Conservation (phyloP, 2,797 vertebrate species). For the Myotis vivesi region DNA sequence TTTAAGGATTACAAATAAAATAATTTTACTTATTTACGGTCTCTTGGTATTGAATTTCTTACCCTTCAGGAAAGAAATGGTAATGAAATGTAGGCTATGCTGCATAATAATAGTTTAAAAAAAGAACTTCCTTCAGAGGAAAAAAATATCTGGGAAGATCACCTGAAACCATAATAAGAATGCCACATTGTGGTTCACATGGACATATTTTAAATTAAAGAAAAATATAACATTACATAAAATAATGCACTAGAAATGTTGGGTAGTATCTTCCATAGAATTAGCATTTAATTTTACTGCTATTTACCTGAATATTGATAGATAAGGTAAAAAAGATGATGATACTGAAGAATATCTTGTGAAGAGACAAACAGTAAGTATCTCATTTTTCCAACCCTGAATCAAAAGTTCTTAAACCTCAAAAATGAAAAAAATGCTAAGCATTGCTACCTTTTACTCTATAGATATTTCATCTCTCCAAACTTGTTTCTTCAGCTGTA, state of each 20-base stretch:
- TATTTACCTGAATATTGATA: not conserved
- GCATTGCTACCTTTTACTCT: not conserved
- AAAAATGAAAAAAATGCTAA: constrained; percentile 38
- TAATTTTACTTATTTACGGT: constrained; percentile 52
- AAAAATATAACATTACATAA: constrained; percentile 21
- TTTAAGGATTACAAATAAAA: constrained; percentile 72
- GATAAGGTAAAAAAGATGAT: not conserved
- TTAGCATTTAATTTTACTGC: not conserved
- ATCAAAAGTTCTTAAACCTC: constrained; percentile 17
- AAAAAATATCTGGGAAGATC: constrained; percentile 24
- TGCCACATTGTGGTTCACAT: not conserved
- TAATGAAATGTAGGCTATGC: constrained; percentile 47
- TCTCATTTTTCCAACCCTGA: not conserved
- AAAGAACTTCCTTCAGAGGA: constrained; percentile 30
- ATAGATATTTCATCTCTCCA: not conserved
- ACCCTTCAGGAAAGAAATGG: constrained; percentile 36
- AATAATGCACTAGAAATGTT: not conserved
- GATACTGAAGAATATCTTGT: not conserved
- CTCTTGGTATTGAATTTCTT: constrained; percentile 57
- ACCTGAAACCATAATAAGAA: not conserved
- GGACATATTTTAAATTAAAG: not conserved
- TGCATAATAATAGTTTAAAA: not conserved
- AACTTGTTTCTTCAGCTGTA: constrained; percentile 1
- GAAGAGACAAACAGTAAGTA: not conserved
- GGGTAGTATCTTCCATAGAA: not conserved